Evolutionary conservation across 2,113 vertebrate genomes (phyloP), one percentile per base, ranked within the genome.

Genomic region (Aptenodytes forsteri): DNA sequence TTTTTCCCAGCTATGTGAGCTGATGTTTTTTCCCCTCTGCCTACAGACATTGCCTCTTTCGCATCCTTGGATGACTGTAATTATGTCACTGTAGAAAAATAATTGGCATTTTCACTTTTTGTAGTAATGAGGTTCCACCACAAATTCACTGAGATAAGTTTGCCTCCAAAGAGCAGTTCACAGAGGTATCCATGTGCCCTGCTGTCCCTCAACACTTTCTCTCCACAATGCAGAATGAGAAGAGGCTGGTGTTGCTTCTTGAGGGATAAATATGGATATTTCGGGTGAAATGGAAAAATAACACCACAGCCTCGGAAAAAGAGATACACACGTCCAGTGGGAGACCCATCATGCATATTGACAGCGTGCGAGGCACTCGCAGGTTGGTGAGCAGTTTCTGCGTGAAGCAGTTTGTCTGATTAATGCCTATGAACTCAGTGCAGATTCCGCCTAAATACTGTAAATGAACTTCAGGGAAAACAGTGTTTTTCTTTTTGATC

Each of bases 401-500:
- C 56, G 73, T 66, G 94, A 94, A 80, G 32, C 70, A 13, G 67
- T 71, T 83, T 85, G 76, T 66, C 89, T 96, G 96, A 83, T 91
- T 73, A 89, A 30, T 75, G 71, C 46, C 84, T 58, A 18, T 40
- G 38, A 91, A 47, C 72, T 62, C 61, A 30, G 40, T 27, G 76
- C 21, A 15, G 95, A 84, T 93, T 86, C 88, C 61, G 76, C 77
- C 81, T 85, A 96, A 96, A 92, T 62, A 62, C 77, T 90, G 75
- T 71, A 76, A 95, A 85, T n/a, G 38, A 92, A 92, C 91, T 95
- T 90, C 84, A 93, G 91, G 88, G 81, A 67, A 89, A 95, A 27
- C 20, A 36, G 42, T 14, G 11, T 13, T 82, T 93, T 93, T 64
- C 64, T 80, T 97, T 97, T 97, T 96, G 92, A 97, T 97, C 96